Conservation (phyloP, 2,797 vertebrate species). For the Lerista edwardsae region DNA sequence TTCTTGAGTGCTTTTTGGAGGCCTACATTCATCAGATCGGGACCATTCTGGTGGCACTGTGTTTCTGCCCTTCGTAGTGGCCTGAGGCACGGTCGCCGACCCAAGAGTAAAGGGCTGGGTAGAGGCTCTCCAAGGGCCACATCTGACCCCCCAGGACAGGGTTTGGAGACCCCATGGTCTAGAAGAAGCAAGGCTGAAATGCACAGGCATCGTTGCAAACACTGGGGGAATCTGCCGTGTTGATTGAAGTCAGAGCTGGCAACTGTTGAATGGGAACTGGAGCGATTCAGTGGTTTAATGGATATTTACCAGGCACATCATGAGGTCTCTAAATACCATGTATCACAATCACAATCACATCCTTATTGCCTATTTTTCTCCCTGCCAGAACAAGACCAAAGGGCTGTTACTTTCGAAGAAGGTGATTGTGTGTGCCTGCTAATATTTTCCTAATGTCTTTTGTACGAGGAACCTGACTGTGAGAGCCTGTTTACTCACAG, state of each 20-base stretch:
- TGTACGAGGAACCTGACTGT: slow-evolving; percentile 46
- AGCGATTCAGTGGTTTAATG: slow-evolving; percentile 42
- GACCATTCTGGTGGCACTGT: no score
- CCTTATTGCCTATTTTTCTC: slow-evolving; percentile 52
- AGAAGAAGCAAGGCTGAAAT: no score
- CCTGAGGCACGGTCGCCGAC: no score
- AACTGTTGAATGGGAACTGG: slow-evolving; percentile 19
- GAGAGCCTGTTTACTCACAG: slow-evolving; percentile 47
- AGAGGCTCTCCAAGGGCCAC: no score
- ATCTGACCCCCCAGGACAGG: no score
- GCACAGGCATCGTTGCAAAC: neutral
- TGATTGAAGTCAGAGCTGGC: slow-evolving; percentile 29
- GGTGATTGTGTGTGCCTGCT: slow-evolving; percentile 16
- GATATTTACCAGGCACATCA: slow-evolving; percentile 60
- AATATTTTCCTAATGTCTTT: slow-evolving; percentile 43
- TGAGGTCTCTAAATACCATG: slow-evolving; percentile 54
- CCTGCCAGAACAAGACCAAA: slow-evolving; percentile 47
- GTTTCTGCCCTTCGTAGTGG: no score
- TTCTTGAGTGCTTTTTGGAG: no score
- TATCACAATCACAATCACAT: slow-evolving; percentile 56
- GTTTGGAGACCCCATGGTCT: no score
- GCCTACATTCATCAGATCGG: no score
- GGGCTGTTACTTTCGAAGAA: slow-evolving; percentile 53
- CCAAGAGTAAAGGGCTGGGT: no score
- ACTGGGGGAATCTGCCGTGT: neutral